Conservation (phyloP, 2,113 vertebrate species). For the Vombatus ursinus region DNA sequence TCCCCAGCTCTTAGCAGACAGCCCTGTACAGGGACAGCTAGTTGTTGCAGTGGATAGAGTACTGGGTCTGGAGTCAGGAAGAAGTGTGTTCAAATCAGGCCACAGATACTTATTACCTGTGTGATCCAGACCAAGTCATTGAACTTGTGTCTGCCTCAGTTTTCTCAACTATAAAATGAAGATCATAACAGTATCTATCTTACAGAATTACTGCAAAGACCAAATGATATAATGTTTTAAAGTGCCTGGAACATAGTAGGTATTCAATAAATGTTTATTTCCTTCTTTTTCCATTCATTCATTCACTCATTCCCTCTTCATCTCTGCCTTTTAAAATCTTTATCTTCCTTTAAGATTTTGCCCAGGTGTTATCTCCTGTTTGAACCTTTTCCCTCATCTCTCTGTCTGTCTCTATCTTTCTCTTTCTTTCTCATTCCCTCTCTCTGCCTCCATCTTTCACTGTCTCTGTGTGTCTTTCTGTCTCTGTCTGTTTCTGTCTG, state of each 20-base stretch:
- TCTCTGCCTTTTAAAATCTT: not conserved
- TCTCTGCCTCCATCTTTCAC: not conserved
- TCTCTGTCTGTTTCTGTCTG: not conserved
- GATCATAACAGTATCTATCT: not conserved
- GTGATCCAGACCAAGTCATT: not conserved
- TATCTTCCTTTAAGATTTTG: not conserved
- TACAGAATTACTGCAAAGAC: not conserved
- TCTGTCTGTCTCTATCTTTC: not conserved
- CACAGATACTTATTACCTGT: not conserved
- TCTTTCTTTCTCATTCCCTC: not conserved
- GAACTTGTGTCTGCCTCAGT: not conserved
- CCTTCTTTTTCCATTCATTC: not conserved
- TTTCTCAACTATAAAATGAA: no score
- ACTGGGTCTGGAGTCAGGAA: not conserved
- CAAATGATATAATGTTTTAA: not conserved
- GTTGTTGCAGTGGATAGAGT: not conserved
- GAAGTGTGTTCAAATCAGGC: not conserved
- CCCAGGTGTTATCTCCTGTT: not conserved
- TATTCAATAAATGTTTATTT: not conserved
- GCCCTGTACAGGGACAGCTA: not conserved
- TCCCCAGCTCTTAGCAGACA: no score
- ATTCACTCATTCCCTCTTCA: not conserved
- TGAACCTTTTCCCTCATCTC: fast-evolving
- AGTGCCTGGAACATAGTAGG: not conserved
- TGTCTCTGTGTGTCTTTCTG: not conserved